Evolutionary conservation across 2,888 invertebrate genomes (phyloP).

Genomic region (Acleris laterana): DNA sequence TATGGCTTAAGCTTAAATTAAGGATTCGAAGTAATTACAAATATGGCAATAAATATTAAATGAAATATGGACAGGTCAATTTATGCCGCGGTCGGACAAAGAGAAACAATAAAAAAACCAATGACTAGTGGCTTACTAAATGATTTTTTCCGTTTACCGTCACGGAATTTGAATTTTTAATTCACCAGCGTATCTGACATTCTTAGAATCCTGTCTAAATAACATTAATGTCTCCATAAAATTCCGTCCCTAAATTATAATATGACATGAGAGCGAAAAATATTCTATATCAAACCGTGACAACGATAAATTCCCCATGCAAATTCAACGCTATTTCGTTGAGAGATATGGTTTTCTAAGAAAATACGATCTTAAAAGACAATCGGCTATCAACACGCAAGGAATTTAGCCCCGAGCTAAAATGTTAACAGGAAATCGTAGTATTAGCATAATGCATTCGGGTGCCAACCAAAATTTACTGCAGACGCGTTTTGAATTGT

Average conservation of each 20-base stretch:
- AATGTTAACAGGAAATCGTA: conserved; percentile 70
- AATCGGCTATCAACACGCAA: conserved; percentile 63
- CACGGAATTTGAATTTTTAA: conserved; percentile 60
- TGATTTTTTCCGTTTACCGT: conserved; percentile 51
- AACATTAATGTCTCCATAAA: conserved; percentile 68
- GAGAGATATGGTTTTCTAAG: conserved; percentile 56
- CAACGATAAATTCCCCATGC: conserved; percentile 71
- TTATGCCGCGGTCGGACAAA: conserved; percentile 46
- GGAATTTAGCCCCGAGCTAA: conserved; percentile 56
- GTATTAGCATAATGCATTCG: conserved; percentile 77
- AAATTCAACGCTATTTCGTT: conserved; percentile 66
- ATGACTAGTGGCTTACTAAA: conserved; percentile 70
- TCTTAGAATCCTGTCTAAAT: conserved; percentile 68
- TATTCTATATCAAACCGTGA: conserved; percentile 60
- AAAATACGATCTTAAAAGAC: conserved; percentile 52
- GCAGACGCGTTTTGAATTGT: conserved; percentile 60
- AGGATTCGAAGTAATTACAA: conserved; percentile 34
- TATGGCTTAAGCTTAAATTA: conserved; percentile 27
- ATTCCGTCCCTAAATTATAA: conserved; percentile 69
- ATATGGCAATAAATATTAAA: conserved; percentile 36
- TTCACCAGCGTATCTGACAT: conserved; percentile 53
- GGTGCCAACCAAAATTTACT: conserved; percentile 67
- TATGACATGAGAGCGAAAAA: conserved; percentile 65
- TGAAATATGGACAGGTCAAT: conserved; percentile 34
- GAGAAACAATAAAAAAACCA: conserved; percentile 70